Evolutionary conservation across 2,113 vertebrate species (phyloP), one percentile per base, ranked within the genome.

Genomic region (Rynchops niger): DNA sequence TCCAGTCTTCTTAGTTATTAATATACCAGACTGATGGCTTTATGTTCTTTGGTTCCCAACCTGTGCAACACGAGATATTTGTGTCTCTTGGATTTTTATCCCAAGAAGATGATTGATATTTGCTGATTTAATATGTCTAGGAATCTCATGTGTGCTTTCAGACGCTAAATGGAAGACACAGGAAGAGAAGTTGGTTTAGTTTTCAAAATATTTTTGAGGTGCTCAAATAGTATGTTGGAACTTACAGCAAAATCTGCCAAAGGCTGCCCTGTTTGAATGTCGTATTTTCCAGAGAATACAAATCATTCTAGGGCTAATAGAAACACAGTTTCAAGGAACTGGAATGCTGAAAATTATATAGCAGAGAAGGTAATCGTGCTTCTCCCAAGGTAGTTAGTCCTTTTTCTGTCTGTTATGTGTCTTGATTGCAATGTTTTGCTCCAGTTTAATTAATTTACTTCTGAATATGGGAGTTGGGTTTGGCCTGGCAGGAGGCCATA

Each of bases 351-450:
- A 82, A 84, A 59, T 78, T 49, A 4, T 2, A 15, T 58, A 42
- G n/a, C 25, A 55, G 42, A 85, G 50, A 65, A 70, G 20, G 18
- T 77, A 70, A 66, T 26, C 6, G 17, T 42, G 6, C 22, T 53
- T 77, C n/a, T 71, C 43, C 8, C 19, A 45, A 67, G 7, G 15
- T 21, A 69, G 12, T 55, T 40, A 50, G 53, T 77, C 36, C 34
- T 82, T 92, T 71, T 84, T 53, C 58, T 43, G 40, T 62, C 47
- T 0, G 0, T 74, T 77, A 50, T 0, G 0, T 82, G 15, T 38
- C 71, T 82, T 86, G 45, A 58, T 70, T 76, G 40, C 36, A 32
- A 3, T 72, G 23, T 55, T 90, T 86, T 90, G 56, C 21, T 63
- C 23, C 21, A 53, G 36, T 55, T 86, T 69, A 49, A 20, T 45